Conservation (phyloP, 2,888 invertebrate genomes). For the Dicranocentrus wangi region DNA sequence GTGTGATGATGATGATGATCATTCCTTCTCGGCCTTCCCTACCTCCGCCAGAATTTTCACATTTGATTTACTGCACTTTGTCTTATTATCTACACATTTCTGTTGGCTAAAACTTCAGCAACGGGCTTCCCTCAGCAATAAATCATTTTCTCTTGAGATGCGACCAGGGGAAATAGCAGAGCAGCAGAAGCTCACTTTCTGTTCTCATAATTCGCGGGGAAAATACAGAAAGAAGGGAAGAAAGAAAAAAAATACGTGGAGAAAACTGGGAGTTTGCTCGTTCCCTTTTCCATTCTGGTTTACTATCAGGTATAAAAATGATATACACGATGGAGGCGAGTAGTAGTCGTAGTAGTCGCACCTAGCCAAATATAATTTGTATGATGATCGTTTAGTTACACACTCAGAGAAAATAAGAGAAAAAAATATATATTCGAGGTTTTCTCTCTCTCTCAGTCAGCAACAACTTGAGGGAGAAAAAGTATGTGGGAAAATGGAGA, state of each 20-base stretch:
- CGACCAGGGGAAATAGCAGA: slow-evolving; percentile 33
- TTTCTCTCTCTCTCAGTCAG: not conserved
- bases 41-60: slow-evolving; percentile 64
- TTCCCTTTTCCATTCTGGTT: slow-evolving; percentile 9
- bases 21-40: slow-evolving; percentile 49
- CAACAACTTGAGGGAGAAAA: slow-evolving; percentile 5
- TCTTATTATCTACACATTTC: slow-evolving; percentile 72
- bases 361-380: slow-evolving; percentile 48
- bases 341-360: slow-evolving; percentile 23
- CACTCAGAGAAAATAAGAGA: slow-evolving; percentile 20
- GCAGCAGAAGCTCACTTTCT: slow-evolving; percentile 55
- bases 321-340: no score
- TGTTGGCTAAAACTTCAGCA: slow-evolving; percentile 65
- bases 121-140: slow-evolving; percentile 67
- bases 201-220: slow-evolving; percentile 51
- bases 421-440: slow-evolving; percentile 1
- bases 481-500: slow-evolving; percentile 4
- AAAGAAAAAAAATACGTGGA: slow-evolving; percentile 26
- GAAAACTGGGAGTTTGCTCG: slow-evolving; percentile 26
- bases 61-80: slow-evolving; percentile 72
- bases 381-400: slow-evolving; percentile 25
- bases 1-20: slow-evolving; percentile 40
- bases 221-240: not conserved
- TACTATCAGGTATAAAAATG: slow-evolving; percentile 16
- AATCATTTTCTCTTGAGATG: slow-evolving; percentile 68